phyloP scores from a whole-genome alignment of 2,888 invertebrate species.

The Caenorhabditis macrosperma region DNA sequence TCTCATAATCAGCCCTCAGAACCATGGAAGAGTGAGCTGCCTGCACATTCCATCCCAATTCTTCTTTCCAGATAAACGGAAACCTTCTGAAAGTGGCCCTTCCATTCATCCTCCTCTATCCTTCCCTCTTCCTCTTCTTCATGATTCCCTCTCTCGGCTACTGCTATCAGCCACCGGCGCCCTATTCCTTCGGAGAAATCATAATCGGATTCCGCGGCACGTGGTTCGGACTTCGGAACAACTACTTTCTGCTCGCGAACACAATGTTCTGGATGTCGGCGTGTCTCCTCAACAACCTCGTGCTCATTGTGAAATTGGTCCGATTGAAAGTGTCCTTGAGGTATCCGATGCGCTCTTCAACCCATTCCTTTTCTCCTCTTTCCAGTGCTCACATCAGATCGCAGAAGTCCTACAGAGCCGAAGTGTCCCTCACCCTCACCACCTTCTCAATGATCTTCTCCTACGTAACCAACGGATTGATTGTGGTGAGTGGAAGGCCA shows the following conservation, averaged over 20 bases:
- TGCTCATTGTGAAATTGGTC: constrained; percentile 30
- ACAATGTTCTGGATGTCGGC: constrained; percentile 26
- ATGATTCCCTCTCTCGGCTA: constrained; percentile 27
- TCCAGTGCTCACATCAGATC: background rate
- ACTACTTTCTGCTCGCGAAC: constrained; percentile 19
- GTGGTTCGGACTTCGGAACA: constrained; percentile 14
- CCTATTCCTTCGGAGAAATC: constrained; percentile 34
- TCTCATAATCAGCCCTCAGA: constrained; percentile 21
- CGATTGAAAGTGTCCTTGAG: background rate
- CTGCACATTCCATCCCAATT: too few species aligned
- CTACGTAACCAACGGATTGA: constrained; percentile 19
- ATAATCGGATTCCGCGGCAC: background rate
- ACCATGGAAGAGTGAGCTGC: constrained; percentile 21
- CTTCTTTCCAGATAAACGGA: constrained; percentile 36
- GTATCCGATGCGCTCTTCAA: background rate
- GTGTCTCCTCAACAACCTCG: constrained; percentile 1
- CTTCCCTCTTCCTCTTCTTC: constrained; percentile 31
- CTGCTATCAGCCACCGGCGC: constrained; percentile 17
- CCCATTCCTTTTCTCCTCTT: background rate
- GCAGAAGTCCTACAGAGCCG: constrained; percentile 4
- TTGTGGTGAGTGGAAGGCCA: constrained; percentile 31
- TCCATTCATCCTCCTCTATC: constrained; percentile 29
- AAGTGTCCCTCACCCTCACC: constrained; percentile 42
- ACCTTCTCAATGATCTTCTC: constrained; percentile 42
- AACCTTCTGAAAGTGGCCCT: constrained; percentile 1